These are phyloP conservation scores for Setophaga petechia DNA, from an alignment of 2,113 vertebrate genomes.

Conservation along the genomic window DNA sequence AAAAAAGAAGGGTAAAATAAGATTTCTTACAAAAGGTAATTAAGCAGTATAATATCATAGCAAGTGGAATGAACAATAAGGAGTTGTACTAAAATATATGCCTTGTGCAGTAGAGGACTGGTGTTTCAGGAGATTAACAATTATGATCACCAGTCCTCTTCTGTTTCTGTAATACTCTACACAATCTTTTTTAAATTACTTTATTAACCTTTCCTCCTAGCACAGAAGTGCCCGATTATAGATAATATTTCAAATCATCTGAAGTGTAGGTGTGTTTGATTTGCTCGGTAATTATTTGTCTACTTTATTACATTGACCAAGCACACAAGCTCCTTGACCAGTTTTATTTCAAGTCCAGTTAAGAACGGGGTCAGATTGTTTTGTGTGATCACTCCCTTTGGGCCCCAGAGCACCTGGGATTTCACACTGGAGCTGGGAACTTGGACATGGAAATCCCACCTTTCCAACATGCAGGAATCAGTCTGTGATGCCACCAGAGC, in stretches of 20 bases:
- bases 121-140: conserved; percentile 84
- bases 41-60: conserved; percentile 67
- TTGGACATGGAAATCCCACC: neutral
- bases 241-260: conserved; percentile 87
- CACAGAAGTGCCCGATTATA: conserved; percentile 85
- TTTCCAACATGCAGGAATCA: neutral
- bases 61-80: conserved; percentile 70
- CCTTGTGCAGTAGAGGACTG: conserved; percentile 65
- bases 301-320: conserved; percentile 81
- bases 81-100: conserved; percentile 68
- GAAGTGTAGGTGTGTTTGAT: conserved; percentile 84
- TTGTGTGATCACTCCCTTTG: conserved; percentile 14
- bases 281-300: conserved; percentile 86
- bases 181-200: conserved; percentile 87
- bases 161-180: conserved; percentile 83
- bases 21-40: conserved; percentile 73
- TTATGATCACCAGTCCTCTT: conserved; percentile 80
- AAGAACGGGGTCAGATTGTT: conserved; percentile 64
- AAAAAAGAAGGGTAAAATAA: conserved; percentile 24
- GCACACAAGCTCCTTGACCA: conserved; percentile 78
- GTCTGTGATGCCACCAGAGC: too few relatives aligned
- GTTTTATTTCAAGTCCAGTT: conserved; percentile 78
- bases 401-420: conserved; percentile 9
- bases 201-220: conserved; percentile 87
- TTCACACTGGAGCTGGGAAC: neutral